phyloP scores from a whole-genome alignment of 1,140 invertebrate genomes.

The Aplysia californica region DNA sequence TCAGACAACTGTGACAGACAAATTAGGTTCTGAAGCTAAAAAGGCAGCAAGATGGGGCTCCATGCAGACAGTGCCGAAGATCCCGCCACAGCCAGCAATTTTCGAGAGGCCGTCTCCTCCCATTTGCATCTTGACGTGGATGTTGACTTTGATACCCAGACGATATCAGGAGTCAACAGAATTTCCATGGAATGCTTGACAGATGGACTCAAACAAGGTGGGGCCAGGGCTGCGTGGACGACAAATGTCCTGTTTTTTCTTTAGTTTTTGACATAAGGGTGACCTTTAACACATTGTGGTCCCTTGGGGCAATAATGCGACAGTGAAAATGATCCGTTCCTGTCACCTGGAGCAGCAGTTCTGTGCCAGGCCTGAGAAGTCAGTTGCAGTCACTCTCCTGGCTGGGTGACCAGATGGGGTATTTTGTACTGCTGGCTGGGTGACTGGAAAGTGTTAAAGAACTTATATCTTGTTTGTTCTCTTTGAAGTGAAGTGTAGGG shows the following conservation, averaged over 20 bases:
- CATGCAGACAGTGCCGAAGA: neutral
- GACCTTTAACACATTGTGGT: neutral
- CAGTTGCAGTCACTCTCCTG: too few species aligned
- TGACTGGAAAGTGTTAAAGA: too few species aligned
- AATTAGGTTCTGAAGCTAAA: constrained; percentile 1
- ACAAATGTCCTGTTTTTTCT: neutral
- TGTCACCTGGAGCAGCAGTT: too few species aligned
- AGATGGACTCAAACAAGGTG: too few species aligned
- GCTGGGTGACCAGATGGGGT: too few species aligned
- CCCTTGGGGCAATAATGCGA: neutral
- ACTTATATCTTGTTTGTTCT: too few species aligned
- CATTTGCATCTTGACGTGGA: neutral
- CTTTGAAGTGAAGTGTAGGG: too few species aligned
- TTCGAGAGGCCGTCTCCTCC: neutral
- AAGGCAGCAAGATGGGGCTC: neutral
- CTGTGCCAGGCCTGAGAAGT: too few species aligned
- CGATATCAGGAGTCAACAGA: too few species aligned
- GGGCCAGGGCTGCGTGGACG: neutral
- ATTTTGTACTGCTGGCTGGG: too few species aligned
- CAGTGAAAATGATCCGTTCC: neutral
- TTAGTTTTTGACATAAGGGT: neutral
- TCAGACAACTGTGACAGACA: neutral
- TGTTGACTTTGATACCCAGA: too few species aligned
- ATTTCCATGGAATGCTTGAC: too few species aligned
- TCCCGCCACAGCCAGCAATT: neutral